phyloP scores from a whole-genome alignment of 2,113 vertebrate genomes.

The Elaphurus davidianus region DNA sequence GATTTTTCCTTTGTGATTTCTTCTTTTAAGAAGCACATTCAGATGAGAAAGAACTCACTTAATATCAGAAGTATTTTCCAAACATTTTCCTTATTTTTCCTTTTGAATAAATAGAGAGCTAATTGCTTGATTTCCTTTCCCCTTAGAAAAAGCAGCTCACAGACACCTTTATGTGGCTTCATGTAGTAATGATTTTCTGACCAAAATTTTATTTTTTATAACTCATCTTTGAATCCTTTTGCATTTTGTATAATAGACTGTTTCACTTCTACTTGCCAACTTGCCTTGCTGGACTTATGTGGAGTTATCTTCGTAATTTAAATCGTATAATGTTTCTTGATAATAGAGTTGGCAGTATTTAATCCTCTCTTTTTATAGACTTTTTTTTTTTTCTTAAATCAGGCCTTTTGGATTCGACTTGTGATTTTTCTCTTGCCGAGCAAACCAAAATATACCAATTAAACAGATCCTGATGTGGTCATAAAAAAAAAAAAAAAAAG shows the following conservation, averaged over 20 bases:
- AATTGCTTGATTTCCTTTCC: neutral
- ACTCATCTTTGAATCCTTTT: conserved; percentile 26
- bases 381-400: conserved; percentile 3
- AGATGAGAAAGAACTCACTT: neutral
- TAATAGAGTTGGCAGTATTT: neutral
- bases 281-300: neutral
- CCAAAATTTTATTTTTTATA: conserved; percentile 50
- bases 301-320: neutral
- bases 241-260: neutral
- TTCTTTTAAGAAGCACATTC: neutral
- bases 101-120: conserved; percentile 30
- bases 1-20: neutral
- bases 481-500: too few species aligned
- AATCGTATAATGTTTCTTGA: neutral
- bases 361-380: conserved; percentile 20
- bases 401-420: conserved; percentile 30
- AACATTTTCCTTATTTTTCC: neutral
- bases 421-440: conserved; percentile 34
- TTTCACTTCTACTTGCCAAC: neutral
- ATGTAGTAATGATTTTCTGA: conserved; percentile 38
- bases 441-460: conserved; percentile 30
- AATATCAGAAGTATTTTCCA: neutral
- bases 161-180: neutral
- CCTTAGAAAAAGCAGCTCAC: neutral
- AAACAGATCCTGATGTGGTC: neutral